Percentiles rank a stretch among this genome's conserved stretches.
Evolutionary conservation across 1,140 invertebrate genomes (phyloP).

Genomic region (Meteorus sp.): DNA sequence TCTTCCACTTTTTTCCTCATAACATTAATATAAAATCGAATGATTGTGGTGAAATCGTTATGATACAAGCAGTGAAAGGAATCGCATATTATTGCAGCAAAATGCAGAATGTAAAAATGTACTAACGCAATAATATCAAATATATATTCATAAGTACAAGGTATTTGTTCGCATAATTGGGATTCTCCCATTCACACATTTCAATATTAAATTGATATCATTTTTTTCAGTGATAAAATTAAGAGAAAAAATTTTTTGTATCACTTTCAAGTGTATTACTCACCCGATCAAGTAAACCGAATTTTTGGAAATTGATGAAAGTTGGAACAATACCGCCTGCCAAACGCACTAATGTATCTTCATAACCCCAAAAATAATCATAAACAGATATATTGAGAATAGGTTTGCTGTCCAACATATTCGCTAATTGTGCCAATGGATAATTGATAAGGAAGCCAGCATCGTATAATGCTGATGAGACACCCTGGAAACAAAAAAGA

Average conservation of each 20-base stretch:
- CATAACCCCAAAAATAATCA: constrained; percentile 85
- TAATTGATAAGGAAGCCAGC: constrained; percentile 65
- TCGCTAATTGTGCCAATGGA: constrained; percentile 65
- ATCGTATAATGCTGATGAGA: constrained; percentile 63
- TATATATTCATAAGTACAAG: constrained; percentile 4
- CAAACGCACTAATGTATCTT: constrained; percentile 72
- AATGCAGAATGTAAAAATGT: neutral
- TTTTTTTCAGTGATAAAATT: too few species aligned
- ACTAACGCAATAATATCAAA: constrained; percentile 16
- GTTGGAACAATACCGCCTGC: constrained; percentile 70
- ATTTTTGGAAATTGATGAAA: constrained; percentile 73
- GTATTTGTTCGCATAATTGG: constrained; percentile 19
- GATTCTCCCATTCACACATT: too few species aligned
- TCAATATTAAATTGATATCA: neutral
- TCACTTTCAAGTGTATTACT: constrained; percentile 43
- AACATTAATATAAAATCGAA: constrained; percentile 15
- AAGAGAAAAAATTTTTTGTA: too few species aligned
- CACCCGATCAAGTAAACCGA: constrained; percentile 83
- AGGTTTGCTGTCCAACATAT: constrained; percentile 66
- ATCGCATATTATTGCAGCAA: neutral
- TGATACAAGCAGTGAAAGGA: constrained; percentile 19
- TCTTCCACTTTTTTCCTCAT: neutral
- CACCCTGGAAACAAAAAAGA: constrained; percentile 59
- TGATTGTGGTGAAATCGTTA: constrained; percentile 14
- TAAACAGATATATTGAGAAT: constrained; percentile 71